These are phyloP conservation scores for Denticeps clupeoides DNA, from an alignment of 2,797 vertebrate species.

Conservation along the genomic window DNA sequence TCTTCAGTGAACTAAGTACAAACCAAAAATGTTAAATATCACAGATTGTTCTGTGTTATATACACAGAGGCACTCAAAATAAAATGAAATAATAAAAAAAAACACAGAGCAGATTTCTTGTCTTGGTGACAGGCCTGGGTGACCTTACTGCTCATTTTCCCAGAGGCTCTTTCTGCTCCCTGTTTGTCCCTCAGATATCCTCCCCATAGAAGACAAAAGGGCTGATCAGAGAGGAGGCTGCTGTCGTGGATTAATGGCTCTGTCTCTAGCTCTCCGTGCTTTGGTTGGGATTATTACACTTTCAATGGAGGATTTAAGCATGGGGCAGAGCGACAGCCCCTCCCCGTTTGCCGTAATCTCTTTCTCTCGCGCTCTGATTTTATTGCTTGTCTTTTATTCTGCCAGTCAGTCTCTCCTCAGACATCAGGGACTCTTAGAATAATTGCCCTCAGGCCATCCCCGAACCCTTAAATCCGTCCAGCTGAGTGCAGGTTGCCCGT, in stretches of 20 bases:
- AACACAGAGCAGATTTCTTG: too few relatives aligned
- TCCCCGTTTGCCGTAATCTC: neutral
- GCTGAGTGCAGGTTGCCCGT: too few relatives aligned
- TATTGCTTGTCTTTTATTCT: slow-evolving; percentile 75
- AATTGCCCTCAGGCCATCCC: slow-evolving; percentile 66
- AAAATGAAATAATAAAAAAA: too few relatives aligned
- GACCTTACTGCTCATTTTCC: too few relatives aligned
- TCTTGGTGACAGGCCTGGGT: too few relatives aligned
- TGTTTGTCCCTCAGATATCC: slow-evolving; percentile 31
- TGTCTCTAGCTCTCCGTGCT: slow-evolving; percentile 51
- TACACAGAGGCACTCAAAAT: too few relatives aligned
- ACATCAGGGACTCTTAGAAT: slow-evolving; percentile 72
- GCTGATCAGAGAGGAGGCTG: slow-evolving; percentile 52
- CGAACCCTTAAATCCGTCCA: slow-evolving; percentile 66
- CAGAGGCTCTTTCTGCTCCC: slow-evolving; percentile 20
- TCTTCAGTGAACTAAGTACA: too few relatives aligned
- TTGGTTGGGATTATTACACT: slow-evolving; percentile 74
- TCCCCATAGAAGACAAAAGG: slow-evolving; percentile 52
- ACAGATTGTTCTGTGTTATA: too few relatives aligned
- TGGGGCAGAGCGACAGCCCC: slow-evolving; percentile 68
- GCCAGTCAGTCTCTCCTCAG: slow-evolving; percentile 69
- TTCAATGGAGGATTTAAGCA: slow-evolving; percentile 78
- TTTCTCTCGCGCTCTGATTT: slow-evolving; percentile 36
- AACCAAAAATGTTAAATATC: too few relatives aligned
- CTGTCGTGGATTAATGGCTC: slow-evolving; percentile 58